Conservation (phyloP, 2,797 vertebrate species). For the Furcifer pardalis region DNA sequence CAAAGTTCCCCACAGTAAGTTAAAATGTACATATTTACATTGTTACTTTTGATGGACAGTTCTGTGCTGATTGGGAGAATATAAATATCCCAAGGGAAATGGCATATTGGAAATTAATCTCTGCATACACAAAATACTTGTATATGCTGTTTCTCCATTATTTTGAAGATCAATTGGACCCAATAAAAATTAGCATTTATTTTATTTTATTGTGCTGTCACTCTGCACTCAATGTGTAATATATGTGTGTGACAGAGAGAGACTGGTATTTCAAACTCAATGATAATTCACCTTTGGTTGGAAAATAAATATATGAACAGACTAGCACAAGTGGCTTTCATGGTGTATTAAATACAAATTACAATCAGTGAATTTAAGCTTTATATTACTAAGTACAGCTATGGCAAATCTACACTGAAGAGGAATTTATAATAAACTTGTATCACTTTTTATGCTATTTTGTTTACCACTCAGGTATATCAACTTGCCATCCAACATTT, state of each 20-base stretch:
- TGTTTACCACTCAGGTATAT: not conserved
- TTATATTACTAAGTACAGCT: not conserved
- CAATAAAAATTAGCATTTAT: constrained; percentile 63
- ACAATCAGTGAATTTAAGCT: not conserved
- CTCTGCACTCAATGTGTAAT: constrained; percentile 5
- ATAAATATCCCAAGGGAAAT: constrained; percentile 79
- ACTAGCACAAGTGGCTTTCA: not conserved
- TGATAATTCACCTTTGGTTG: not conserved
- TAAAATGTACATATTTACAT: constrained; percentile 70
- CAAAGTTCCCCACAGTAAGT: constrained; percentile 66
- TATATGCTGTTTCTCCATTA: constrained; percentile 72
- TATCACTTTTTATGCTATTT: not conserved
- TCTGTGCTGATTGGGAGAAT: constrained; percentile 81
- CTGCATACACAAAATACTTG: constrained; percentile 74
- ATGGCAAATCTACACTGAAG: not conserved
- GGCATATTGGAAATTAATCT: constrained; percentile 79
- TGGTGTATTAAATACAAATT: constrained; percentile 2
- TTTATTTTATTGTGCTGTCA: constrained; percentile 33
- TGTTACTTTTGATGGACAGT: constrained; percentile 82
- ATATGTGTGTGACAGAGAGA: constrained; percentile 2
- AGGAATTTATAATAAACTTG: not conserved
- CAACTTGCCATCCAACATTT: too few species aligned
- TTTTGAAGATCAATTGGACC: constrained; percentile 53
- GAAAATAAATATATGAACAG: not conserved
- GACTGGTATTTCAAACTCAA: constrained; percentile 15